phyloP scores from a whole-genome alignment of 2,888 invertebrate genomes.

The Hydroisotoma schaefferi region DNA sequence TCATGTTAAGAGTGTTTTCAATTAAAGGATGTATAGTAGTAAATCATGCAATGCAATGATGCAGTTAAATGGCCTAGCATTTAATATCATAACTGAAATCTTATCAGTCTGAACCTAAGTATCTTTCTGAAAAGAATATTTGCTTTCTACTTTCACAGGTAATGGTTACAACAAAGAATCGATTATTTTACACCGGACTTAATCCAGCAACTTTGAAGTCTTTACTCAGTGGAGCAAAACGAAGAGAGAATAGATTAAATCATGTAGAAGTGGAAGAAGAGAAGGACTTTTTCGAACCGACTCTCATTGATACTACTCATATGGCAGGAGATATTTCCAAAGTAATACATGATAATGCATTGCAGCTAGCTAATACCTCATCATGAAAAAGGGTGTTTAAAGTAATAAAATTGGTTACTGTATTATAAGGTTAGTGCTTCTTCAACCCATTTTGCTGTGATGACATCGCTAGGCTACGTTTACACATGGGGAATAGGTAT shows the following conservation, averaged over 20 bases:
- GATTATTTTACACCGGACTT: conserved; percentile 44
- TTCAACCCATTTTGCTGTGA: conserved; percentile 45
- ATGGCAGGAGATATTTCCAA: conserved; percentile 63
- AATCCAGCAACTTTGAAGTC: conserved; percentile 45
- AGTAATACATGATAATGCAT: conserved; percentile 48
- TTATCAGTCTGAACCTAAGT: no score
- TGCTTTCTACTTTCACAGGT: no score
- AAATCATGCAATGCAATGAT: no score
- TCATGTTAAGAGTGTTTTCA: no score
- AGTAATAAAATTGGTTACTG: no score
- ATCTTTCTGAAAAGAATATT: no score
- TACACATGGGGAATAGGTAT: conserved; percentile 46
- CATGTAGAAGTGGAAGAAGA: conserved; percentile 39
- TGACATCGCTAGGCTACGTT: conserved; percentile 45
- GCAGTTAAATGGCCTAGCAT: no score
- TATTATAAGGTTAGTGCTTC: conserved; percentile 36
- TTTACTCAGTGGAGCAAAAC: conserved; percentile 31
- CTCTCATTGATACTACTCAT: conserved; percentile 61
- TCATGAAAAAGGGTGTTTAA: no score
- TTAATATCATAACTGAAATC: no score
- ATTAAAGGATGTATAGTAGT: no score
- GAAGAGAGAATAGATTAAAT: conserved; percentile 26
- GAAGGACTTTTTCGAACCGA: conserved; percentile 60
- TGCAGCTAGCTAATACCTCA: background rate
- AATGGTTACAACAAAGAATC: conserved; percentile 45